These are phyloP conservation scores for Peribatodes rhomboidaria DNA, from an alignment of 2,888 invertebrate species.

Conservation along the genomic window DNA sequence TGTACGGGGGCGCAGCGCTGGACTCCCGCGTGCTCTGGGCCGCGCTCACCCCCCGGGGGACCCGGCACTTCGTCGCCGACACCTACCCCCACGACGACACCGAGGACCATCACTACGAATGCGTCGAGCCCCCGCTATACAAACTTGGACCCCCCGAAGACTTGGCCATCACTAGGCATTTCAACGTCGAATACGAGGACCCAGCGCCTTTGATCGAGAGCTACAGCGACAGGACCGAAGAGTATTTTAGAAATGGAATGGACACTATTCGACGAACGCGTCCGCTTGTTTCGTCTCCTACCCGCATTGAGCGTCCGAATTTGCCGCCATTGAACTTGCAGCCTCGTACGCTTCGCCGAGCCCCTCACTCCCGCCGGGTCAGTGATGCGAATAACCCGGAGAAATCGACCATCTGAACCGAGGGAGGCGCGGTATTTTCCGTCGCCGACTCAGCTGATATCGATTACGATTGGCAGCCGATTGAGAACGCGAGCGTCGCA, in stretches of 20 bases:
- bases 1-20: slow-evolving; percentile 84
- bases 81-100: slow-evolving; percentile 88
- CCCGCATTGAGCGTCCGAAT: slow-evolving; percentile 93
- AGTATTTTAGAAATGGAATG: slow-evolving; percentile 78
- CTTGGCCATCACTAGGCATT: slow-evolving; percentile 89
- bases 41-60: slow-evolving; percentile 93
- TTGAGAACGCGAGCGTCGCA: slow-evolving; percentile 64
- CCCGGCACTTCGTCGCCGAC: slow-evolving; percentile 91
- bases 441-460: slow-evolving; percentile 82
- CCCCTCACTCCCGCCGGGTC: slow-evolving; percentile 81
- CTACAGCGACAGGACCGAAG: slow-evolving; percentile 86
- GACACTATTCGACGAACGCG: slow-evolving; percentile 84
- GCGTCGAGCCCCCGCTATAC: slow-evolving; percentile 87
- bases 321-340: slow-evolving; percentile 91
- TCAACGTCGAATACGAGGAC: slow-evolving; percentile 94
- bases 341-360: slow-evolving; percentile 81
- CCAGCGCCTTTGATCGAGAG: slow-evolving; percentile 91
- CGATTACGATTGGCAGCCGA: slow-evolving; percentile 78
- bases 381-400: slow-evolving; percentile 81
- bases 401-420: slow-evolving; percentile 84
- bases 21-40: slow-evolving; percentile 93
- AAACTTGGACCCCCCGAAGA: slow-evolving; percentile 82
- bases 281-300: slow-evolving; percentile 92
- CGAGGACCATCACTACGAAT: slow-evolving; percentile 90
- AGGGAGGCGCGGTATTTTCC: slow-evolving; percentile 83